A percentile compares a stretch with the other conserved stretches of the same genome.
These are phyloP conservation scores for Hippoglossus stenolepis DNA, from an alignment of 2,113 vertebrate species.

Conservation along the genomic window DNA sequence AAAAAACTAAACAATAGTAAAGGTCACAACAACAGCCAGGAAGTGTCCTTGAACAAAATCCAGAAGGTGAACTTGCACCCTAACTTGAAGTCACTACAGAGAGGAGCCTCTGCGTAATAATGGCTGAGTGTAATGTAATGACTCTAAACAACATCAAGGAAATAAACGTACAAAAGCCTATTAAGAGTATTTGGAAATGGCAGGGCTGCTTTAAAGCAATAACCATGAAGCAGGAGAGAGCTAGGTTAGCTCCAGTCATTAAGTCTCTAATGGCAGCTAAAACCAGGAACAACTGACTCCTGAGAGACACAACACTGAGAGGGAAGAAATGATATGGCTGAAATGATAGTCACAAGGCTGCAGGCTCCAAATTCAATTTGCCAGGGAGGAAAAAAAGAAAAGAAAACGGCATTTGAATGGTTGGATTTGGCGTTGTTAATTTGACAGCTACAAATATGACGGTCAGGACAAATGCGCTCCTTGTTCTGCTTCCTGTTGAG, in stretches of 20 bases:
- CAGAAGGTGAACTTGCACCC: constrained; percentile 22
- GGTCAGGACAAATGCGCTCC: constrained; percentile 39
- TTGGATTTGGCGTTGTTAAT: constrained; percentile 48
- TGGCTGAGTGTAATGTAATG: constrained; percentile 55
- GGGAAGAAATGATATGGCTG: constrained; percentile 37
- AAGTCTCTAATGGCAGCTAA: constrained; percentile 55
- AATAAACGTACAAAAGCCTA: constrained; percentile 55
- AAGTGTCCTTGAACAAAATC: constrained; percentile 26
- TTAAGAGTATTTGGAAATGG: constrained; percentile 54
- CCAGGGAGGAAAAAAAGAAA: constrained; percentile 28
- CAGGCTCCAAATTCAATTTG: constrained; percentile 61
- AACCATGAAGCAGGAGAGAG: constrained; percentile 58
- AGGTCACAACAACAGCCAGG: constrained; percentile 1
- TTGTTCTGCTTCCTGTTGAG: constrained; percentile 60
- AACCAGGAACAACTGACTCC: constrained; percentile 52
- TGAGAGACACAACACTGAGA: constrained; percentile 23
- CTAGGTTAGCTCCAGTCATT: constrained; percentile 56
- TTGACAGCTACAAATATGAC: constrained; percentile 61
- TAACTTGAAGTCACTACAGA: constrained; percentile 32
- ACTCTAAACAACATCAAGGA: constrained; percentile 58
- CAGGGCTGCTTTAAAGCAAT: constrained; percentile 51
- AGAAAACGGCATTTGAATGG: constrained; percentile 25
- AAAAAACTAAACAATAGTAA: neutral
- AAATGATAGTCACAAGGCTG: constrained; percentile 63
- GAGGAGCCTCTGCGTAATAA: constrained; percentile 29